phyloP scores from a whole-genome alignment of 2,113 vertebrate genomes.

The Chrysemys picta region DNA sequence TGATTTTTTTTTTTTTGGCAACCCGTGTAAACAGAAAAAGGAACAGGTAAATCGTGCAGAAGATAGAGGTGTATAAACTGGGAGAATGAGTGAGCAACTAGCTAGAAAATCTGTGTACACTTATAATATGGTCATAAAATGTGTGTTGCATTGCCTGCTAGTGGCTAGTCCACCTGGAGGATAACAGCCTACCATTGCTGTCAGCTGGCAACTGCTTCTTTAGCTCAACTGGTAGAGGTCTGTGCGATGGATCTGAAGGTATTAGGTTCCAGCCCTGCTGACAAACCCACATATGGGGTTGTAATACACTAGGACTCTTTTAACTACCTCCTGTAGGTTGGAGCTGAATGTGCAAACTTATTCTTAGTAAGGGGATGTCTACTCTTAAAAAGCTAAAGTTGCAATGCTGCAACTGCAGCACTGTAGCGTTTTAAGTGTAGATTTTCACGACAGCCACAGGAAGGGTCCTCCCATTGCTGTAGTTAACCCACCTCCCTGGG shows the following conservation, averaged over 20 bases:
- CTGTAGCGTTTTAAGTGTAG: too few relatives aligned
- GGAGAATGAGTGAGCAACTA: not conserved
- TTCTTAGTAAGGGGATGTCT: not conserved
- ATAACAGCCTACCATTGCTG: not conserved
- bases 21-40: not conserved
- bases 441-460: too few relatives aligned
- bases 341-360: not conserved
- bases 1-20: not conserved
- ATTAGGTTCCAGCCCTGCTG: not conserved
- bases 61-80: not conserved
- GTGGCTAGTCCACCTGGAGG: not conserved
- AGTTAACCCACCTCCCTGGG: not conserved
- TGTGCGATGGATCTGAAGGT: not conserved
- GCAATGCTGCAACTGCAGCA: too few relatives aligned
- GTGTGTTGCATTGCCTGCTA: not conserved
- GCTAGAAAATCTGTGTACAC: not conserved
- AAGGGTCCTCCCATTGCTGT: not conserved
- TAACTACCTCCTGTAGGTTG: not conserved
- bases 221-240: not conserved
- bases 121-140: fast-evolving
- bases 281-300: not conserved
- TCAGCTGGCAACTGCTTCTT: not conserved
- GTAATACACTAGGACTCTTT: not conserved
- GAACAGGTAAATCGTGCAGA: not conserved
- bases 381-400: not conserved